Evolutionary conservation across 2,888 invertebrate genomes (phyloP).

Genomic region (Romanomermis culicivorax): DNA sequence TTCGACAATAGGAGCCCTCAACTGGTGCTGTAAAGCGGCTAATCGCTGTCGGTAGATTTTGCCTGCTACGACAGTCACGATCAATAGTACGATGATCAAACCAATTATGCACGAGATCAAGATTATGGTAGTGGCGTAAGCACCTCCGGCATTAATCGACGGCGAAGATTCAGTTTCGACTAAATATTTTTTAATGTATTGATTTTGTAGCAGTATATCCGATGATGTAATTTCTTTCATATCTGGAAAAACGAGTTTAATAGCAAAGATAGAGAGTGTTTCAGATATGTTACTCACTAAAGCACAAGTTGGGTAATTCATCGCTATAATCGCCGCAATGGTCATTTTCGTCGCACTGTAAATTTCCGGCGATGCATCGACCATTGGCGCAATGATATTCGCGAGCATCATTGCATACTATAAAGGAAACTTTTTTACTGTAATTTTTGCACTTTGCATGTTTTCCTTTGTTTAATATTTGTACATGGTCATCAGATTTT

Average conservation of each 20-base stretch:
- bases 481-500: too few relatives aligned
- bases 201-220: constrained; percentile 4
- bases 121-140: constrained; percentile 9
- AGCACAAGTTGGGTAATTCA: too few relatives aligned
- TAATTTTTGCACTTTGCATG: neutral
- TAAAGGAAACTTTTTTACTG: constrained; percentile 12
- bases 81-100: constrained; percentile 10
- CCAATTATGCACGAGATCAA: constrained; percentile 11
- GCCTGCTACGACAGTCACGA: constrained; percentile 11
- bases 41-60: constrained; percentile 13
- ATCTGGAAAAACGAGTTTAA: too few relatives aligned
- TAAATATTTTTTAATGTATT: too few relatives aligned
- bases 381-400: constrained; percentile 46
- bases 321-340: constrained; percentile 53
- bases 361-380: constrained; percentile 42
- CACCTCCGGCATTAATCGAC: neutral
- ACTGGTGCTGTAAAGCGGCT: too few relatives aligned
- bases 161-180: neutral
- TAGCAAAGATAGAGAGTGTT: too few relatives aligned
- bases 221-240: too few relatives aligned
- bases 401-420: constrained; percentile 39
- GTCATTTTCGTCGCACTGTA: constrained; percentile 47
- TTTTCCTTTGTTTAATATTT: neutral
- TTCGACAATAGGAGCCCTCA: neutral
- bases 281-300: too few relatives aligned